A percentile compares a stretch with the other conserved stretches of the same genome.
phyloP scores from a whole-genome alignment of 2,113 vertebrate species.

The Gavia stellata region DNA sequence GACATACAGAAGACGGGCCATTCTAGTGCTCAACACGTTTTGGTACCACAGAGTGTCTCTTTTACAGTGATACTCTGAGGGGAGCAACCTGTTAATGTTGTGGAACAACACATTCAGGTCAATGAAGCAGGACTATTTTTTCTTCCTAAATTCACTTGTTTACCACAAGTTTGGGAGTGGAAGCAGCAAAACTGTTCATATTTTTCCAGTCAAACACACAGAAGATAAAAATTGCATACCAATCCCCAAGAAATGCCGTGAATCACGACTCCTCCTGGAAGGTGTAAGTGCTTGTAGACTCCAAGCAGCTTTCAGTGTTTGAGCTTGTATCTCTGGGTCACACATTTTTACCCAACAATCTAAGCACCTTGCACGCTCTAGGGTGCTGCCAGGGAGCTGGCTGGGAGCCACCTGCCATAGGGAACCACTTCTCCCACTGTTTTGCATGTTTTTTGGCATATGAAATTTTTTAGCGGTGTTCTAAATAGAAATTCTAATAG shows the following conservation, averaged over 20 bases:
- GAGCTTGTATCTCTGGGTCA: background rate
- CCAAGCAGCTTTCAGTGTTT: background rate
- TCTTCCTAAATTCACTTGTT: background rate
- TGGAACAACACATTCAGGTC: background rate
- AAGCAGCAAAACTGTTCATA: background rate
- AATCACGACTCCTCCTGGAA: background rate
- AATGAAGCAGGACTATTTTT: background rate
- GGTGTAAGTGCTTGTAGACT: background rate
- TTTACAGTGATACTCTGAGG: background rate
- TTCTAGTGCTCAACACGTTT: background rate
- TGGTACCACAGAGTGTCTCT: background rate
- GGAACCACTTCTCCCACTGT: background rate
- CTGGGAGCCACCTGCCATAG: background rate
- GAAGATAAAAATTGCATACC: background rate
- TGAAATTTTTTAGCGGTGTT: background rate
- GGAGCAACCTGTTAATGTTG: background rate
- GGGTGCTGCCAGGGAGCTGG: background rate
- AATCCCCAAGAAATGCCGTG: background rate
- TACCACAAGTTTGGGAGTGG: background rate
- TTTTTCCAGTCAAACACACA: background rate
- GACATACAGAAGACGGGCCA: background rate
- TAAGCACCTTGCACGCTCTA: background rate
- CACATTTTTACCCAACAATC: background rate
- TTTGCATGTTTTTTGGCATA: background rate
- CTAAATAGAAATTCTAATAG: background rate